Evolutionary conservation across 2,113 vertebrate species (phyloP).

Genomic region (Trematocara zebra): DNA sequence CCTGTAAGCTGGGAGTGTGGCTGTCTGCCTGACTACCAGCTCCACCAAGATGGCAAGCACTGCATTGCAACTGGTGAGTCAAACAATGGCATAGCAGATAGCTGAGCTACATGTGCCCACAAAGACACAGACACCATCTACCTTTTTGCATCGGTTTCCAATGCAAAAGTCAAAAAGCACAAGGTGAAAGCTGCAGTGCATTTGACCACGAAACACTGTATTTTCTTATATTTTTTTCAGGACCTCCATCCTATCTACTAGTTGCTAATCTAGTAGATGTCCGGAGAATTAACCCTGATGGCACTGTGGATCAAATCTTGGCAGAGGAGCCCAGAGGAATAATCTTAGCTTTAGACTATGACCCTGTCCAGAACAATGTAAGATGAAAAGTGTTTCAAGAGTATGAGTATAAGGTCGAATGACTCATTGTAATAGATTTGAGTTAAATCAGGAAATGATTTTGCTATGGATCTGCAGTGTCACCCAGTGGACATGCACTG

Average conservation of each 20-base stretch:
- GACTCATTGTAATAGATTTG: neutral
- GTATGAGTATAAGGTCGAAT: neutral
- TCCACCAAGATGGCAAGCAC: slow-evolving; percentile 77
- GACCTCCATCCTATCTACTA: slow-evolving; percentile 79
- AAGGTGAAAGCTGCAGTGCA: neutral
- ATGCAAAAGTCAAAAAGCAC: neutral
- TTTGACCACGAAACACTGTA: neutral
- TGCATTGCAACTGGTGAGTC: slow-evolving; percentile 80
- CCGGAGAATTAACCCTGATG: slow-evolving; percentile 77
- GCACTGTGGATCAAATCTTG: slow-evolving; percentile 72
- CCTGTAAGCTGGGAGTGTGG: slow-evolving; percentile 80
- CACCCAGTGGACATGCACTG: slow-evolving; percentile 26
- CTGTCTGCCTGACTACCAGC: slow-evolving; percentile 83
- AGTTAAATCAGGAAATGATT: neutral
- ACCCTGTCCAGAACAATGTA: slow-evolving; percentile 85
- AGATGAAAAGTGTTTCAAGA: neutral
- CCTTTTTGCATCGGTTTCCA: neutral
- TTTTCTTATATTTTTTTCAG: slow-evolving; percentile 57
- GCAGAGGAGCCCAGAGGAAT: slow-evolving; percentile 79
- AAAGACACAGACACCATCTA: neutral
- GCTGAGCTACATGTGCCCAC: neutral
- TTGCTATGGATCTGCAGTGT: neutral
- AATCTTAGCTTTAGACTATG: slow-evolving; percentile 85
- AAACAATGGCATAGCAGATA: neutral
- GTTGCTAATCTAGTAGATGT: slow-evolving; percentile 84